Evolutionary conservation across 2,888 invertebrate genomes (phyloP), one percentile per base, ranked within the genome.

Genomic region (Nomada ferruginata): DNA sequence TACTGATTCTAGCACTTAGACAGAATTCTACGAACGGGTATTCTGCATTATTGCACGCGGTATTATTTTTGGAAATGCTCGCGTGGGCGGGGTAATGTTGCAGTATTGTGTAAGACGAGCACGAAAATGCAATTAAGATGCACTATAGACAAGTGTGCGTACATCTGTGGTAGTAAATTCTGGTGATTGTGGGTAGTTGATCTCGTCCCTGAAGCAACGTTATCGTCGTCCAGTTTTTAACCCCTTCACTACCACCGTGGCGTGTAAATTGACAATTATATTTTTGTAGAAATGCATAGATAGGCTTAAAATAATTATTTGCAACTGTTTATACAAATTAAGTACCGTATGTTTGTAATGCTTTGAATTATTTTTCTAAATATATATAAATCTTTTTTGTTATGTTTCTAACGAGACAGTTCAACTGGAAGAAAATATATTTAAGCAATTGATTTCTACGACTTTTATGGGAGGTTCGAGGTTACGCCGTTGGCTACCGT

Each of bases 1-100:
- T 65, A 73, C 20, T 47, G 73, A 73, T 73, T 65, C 55, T 10
- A 73, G 44, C 64, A 65, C 44, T 73, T 73, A 65, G 53, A 42
- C 5, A 26, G 53, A 18, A 61, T 61, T 20, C 53, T 3, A 42
- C 23, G 50, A 53, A 29, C 61, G 23, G 23, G 23, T 18, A 26
- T 23, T 18, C 42, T 47, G 15, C 10, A 59, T 69, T 57, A 15
- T 20, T 15, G 20, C 23, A 4, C 36, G 20, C 55, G 55, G 29
- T 44, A 55, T 55, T 73, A 55, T 73, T 73, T 73, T 57, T n/a
- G 55, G 44, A 18, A 47, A n/a, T 55, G 26, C 20, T 13, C 4
- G 26, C 18, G 44, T 20, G 20, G 64, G 29, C 55, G 55, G 55
- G 36, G 59, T n/a, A 55, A 73, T 64, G 53, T 15, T 20, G 20